A percentile compares a stretch with the other conserved stretches of the same genome.
phyloP scores from a whole-genome alignment of 2,113 vertebrate species.

The Hyperopisus bebe region DNA sequence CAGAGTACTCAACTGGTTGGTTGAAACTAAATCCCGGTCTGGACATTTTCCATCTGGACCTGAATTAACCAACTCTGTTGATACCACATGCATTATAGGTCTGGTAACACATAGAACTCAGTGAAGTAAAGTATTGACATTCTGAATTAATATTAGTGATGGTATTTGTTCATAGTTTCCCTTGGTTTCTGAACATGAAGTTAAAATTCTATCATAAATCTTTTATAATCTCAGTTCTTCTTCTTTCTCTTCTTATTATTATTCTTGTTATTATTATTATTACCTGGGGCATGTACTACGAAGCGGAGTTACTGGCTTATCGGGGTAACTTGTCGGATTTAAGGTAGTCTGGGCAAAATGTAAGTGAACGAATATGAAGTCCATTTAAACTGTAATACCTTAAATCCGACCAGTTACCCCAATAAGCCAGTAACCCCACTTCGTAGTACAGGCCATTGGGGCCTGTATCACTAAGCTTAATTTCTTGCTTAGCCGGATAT shows the following conservation, averaged over 20 bases:
- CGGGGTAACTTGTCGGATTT: too few species aligned
- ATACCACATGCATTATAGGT: neutral
- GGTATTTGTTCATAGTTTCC: neutral
- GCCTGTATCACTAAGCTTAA: neutral
- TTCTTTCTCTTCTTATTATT: neutral
- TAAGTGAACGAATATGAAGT: too few species aligned
- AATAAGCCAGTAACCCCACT: too few species aligned
- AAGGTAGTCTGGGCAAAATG: too few species aligned
- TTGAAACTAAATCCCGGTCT: too few species aligned
- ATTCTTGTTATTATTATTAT: neutral
- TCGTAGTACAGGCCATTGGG: neutral
- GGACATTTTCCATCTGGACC: too few species aligned
- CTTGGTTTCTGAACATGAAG: neutral
- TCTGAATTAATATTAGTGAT: neutral
- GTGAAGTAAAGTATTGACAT: neutral
- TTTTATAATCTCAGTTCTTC: neutral
- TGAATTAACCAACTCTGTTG: too few species aligned
- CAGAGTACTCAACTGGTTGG: too few species aligned
- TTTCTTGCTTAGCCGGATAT: neutral
- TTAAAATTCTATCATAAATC: neutral
- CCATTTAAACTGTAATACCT: too few species aligned
- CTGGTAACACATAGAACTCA: neutral
- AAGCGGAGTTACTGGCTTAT: neutral
- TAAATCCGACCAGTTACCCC: too few species aligned
- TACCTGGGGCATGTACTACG: neutral